Evolutionary conservation across 2,113 vertebrate species (phyloP).

Genomic region (Gavialis gangeticus): DNA sequence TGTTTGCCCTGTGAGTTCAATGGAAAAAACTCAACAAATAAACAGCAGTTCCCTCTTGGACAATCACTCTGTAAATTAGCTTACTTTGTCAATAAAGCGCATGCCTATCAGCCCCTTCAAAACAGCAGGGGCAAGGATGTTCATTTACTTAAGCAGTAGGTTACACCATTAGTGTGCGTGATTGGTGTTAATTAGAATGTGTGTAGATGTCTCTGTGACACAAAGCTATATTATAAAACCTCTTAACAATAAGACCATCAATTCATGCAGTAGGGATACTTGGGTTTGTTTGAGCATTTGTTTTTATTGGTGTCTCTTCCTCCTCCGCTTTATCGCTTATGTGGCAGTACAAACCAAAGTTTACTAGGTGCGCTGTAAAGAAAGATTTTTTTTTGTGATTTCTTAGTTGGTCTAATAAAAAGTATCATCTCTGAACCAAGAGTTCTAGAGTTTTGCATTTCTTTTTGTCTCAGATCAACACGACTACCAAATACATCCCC

Average conservation of each 20-base stretch:
- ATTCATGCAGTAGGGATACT: constrained; percentile 77
- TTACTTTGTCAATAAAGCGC: constrained; percentile 86
- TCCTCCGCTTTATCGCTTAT: not conserved
- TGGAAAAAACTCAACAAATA: constrained; percentile 84
- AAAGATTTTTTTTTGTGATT: not conserved
- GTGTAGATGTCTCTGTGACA: constrained; percentile 75
- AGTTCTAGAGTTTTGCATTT: too few relatives aligned
- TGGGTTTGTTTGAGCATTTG: constrained; percentile 47
- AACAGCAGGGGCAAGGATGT: constrained; percentile 85
- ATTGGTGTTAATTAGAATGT: constrained; percentile 87
- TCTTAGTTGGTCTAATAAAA: too few relatives aligned
- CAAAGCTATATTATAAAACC: constrained; percentile 73
- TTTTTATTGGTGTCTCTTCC: not conserved
- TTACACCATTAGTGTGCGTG: constrained; percentile 85
- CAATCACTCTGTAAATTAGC: constrained; percentile 85
- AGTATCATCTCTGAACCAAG: too few relatives aligned
- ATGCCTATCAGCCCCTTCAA: constrained; percentile 83
- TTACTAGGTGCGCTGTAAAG: not conserved
- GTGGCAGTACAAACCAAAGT: constrained; percentile 9
- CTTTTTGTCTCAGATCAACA: too few relatives aligned
- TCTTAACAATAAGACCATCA: constrained; percentile 79
- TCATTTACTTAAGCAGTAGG: constrained; percentile 90
- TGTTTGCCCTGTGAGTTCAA: constrained; percentile 83
- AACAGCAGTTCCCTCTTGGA: constrained; percentile 87
- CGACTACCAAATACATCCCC: too few relatives aligned